Base-by-base conservation (phyloP, 2,797 vertebrate species). In the Nasua narica region DNA sequence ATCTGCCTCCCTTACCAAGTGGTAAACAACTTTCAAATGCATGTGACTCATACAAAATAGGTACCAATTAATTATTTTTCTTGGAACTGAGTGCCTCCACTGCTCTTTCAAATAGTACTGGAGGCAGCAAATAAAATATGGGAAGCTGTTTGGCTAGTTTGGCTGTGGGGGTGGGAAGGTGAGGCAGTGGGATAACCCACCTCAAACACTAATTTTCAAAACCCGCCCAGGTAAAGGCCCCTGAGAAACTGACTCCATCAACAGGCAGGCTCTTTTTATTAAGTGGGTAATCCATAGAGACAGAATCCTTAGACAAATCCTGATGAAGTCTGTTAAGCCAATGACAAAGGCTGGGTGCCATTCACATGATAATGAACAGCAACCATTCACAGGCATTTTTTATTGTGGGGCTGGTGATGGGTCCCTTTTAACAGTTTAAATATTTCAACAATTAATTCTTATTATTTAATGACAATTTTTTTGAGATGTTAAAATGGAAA, bases 311-410 rank as follows among this genome's bases (percentile, higher is more conserved):
- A 90, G 60, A 96, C 35, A 96, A 96, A 90, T 87, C 65, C 79
- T 95, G 96, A 94, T 67, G 60, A 78, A 93, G 13, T 56, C 23
- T 76, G 82, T 96, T 96, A 94, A 87, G 16, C 35, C 37, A 54
- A 35, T 52, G 52, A 95, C 82, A 96, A 96, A 94, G 52, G 52
- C 13, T 78, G 46, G 58, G 7, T 77, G 67, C 43, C 72, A 97
- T 97, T 97, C 79, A 95, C 52, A 95, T 94, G 93, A 78, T 85
- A 94, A 97, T 60, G 50, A 97, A 84, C 43, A 96, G 54, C 67
- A 88, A 81, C 8, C 16, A 77, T 54, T 91, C 46, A 84, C 8
- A 11, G 43, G 52, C 23, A 77, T 96, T 95, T 91, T 91, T 78
- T 94, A 81, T 84, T 87, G 32, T 52, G 50, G 16, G 11, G 62